Conservation (phyloP, 2,113 vertebrate genomes). For the Ranitomeya imitator region DNA sequence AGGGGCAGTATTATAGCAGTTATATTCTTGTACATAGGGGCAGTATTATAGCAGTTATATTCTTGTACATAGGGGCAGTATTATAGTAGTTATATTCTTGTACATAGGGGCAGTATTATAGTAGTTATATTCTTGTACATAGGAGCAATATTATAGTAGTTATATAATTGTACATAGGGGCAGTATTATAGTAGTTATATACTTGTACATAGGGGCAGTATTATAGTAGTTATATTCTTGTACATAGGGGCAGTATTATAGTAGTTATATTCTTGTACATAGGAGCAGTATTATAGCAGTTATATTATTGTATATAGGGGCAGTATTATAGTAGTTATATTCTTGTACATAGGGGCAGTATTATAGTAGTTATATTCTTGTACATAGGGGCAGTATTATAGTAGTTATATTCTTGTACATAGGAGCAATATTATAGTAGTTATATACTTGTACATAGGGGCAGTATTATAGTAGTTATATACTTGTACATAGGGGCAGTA, state of each 20-base stretch:
- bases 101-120: neutral
- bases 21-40: slow-evolving; percentile 2
- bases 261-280: slow-evolving; percentile 1
- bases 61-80: neutral
- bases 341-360: neutral
- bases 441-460: no score
- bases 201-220: neutral
- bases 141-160: neutral
- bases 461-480: no score
- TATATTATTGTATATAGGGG: neutral
- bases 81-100: neutral
- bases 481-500: no score
- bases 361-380: slow-evolving; percentile 8
- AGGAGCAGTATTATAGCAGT: neutral
- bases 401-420: no score
- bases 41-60: neutral
- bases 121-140: slow-evolving; percentile 9
- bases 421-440: no score
- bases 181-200: neutral
- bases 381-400: neutral
- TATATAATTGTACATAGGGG: neutral
- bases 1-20: slow-evolving; percentile 5
- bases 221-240: neutral
- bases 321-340: slow-evolving; percentile 8
- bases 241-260: neutral